Conservation (phyloP, 2,888 invertebrate genomes). For the Rhimphoctona megacephalus region DNA sequence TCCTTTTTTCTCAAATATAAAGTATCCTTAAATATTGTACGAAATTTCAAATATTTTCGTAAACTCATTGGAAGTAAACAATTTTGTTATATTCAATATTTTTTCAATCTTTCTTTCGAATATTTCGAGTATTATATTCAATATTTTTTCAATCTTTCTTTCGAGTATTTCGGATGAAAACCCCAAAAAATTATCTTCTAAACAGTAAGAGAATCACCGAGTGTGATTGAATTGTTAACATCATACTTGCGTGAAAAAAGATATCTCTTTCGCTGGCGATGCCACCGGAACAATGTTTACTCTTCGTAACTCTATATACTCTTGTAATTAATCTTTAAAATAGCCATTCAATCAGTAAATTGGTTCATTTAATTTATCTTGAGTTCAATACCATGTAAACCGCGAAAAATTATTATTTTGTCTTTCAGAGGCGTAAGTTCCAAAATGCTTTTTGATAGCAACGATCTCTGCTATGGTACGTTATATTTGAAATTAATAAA, state of each 20-base stretch:
- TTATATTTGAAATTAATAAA: too few relatives aligned
- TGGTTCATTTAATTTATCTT: not conserved
- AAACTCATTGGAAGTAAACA: not conserved
- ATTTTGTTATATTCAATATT: not conserved
- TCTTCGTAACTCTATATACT: not conserved
- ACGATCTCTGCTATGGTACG: too few relatives aligned
- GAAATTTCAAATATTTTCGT: too few relatives aligned
- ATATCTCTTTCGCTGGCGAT: not conserved
- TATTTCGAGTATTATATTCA: not conserved
- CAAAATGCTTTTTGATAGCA: too few relatives aligned
- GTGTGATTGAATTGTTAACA: not conserved
- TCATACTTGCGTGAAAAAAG: not conserved
- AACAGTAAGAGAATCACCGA: not conserved
- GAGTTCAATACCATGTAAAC: not conserved
- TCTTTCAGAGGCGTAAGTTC: too few relatives aligned
- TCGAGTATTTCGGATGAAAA: not conserved
- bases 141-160: not conserved
- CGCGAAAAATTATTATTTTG: too few relatives aligned
- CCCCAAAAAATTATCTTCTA: not conserved
- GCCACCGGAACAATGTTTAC: not conserved
- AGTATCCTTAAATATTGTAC: too few relatives aligned
- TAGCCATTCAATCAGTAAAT: not conserved
- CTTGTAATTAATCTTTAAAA: not conserved
- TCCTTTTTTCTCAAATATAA: not conserved
- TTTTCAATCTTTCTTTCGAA: not conserved